Base-by-base conservation (phyloP, 2,113 vertebrate species). In the Epinephelus cyanopodus region DNA sequence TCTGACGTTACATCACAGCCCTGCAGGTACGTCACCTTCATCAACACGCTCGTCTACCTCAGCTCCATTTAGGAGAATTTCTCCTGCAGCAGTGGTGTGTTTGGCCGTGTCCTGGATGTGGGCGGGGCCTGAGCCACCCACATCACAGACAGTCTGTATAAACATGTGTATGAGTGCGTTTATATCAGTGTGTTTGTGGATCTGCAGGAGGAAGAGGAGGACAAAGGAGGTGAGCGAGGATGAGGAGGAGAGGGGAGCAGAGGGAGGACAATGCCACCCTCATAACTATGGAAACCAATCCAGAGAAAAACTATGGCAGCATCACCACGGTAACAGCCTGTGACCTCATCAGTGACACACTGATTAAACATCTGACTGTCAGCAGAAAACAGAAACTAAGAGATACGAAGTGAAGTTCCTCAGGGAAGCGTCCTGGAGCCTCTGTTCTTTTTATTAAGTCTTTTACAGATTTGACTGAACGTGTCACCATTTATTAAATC, bases 281-380 rank as follows among this genome's bases (percentile, higher is more conserved):
- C 53, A 94, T 95, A 8, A 13, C 64, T 80, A 84, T 95, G 82
- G 91, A 89, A 11, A 77, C 67, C 5, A 68, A 62, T 19, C 45
- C n/a, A 1, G 90, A 93, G 60, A 76, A 23, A n/a, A 86, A 45
- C 86, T 94, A 95, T 3, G 95, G 94, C 73, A 95, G 91, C 83
- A 79, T 93, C 64, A 37, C 75, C 77, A 63, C 0, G 81, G 85
- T 92, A 82, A 87, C 81, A 50, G 42, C 11, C 9, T 45, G 9
- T 45, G 42, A 45, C 11, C 42, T 45, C 9, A 45, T 45, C 33
- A 3, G 9, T 45, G 9, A 18, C 17, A 18, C 5, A 18, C 48
- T 50, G 15, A 17, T 17, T 18, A 18, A 18, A 50, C 13, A 14
- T 50, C 48, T 18, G 17, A 50, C 48, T 17, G 5, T 18, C 11